phyloP scores from a whole-genome alignment of 2,113 vertebrate genomes.

The Pristiophorus japonicus region DNA sequence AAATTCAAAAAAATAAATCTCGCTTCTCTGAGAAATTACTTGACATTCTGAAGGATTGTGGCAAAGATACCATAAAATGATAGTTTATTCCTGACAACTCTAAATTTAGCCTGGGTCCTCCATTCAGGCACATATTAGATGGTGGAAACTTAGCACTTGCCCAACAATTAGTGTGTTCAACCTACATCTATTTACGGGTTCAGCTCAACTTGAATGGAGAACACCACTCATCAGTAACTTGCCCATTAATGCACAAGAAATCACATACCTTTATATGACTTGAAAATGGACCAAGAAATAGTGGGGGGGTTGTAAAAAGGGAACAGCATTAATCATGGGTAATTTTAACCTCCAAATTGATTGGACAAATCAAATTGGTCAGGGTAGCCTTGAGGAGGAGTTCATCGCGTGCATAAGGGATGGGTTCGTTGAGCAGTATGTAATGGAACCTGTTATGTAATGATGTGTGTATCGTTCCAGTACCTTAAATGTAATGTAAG shows the following conservation, averaged over 20 bases:
- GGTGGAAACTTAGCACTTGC: neutral
- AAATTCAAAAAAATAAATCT: neutral
- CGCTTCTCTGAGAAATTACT: neutral
- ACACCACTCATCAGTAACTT: neutral
- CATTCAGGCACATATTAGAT: neutral
- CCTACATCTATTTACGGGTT: neutral
- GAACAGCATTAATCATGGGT: too few relatives aligned
- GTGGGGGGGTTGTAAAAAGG: too few relatives aligned
- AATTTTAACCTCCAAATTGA: too few relatives aligned
- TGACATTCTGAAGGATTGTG: neutral
- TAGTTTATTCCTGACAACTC: neutral
- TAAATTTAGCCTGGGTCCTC: neutral
- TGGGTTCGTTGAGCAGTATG: too few relatives aligned
- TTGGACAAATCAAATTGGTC: too few relatives aligned
- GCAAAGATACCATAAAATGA: neutral
- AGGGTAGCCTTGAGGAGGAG: too few relatives aligned
- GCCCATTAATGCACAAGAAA: neutral
- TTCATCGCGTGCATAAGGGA: too few relatives aligned
- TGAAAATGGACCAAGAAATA: too few relatives aligned
- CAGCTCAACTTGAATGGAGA: neutral
- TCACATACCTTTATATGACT: neutral
- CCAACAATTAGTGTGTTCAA: neutral
- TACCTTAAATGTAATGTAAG: too few relatives aligned
- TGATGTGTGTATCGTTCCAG: too few relatives aligned
- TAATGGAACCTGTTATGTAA: too few relatives aligned